Percentiles rank a stretch among this genome's conserved stretches.
phyloP scores from a whole-genome alignment of 2,113 vertebrate species.

The Aegithalos caudatus region DNA sequence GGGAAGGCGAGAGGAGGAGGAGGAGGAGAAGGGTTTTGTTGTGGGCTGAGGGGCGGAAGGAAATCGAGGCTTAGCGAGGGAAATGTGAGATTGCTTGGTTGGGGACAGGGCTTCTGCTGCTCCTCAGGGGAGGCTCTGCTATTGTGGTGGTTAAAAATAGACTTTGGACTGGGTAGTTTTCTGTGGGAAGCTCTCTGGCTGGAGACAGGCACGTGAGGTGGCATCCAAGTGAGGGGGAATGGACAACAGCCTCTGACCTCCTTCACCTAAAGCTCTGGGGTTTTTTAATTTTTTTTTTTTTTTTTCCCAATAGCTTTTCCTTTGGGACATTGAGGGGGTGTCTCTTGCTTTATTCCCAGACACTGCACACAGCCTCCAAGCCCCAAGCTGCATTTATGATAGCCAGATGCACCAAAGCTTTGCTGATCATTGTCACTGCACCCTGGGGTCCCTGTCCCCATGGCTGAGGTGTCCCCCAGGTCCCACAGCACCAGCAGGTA shows the following conservation, averaged over 20 bases:
- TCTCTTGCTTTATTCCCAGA: background rate
- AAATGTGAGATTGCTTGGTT: conserved; percentile 42
- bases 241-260: background rate
- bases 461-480: background rate
- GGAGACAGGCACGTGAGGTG: background rate
- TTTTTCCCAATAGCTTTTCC: background rate
- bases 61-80: conserved; percentile 31
- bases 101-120: conserved; percentile 5
- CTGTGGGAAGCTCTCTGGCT: background rate
- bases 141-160: conserved; percentile 60
- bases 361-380: background rate
- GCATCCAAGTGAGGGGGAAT: background rate
- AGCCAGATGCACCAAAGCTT: background rate
- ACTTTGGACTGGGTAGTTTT: background rate
- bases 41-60: conserved; percentile 24
- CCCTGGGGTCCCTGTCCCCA: background rate
- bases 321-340: background rate
- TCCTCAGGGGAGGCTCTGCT: conserved; percentile 23
- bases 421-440: background rate
- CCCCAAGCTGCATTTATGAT: background rate
- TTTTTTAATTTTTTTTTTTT: background rate
- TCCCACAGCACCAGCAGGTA: fast-evolving
- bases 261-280: background rate
- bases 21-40: conserved; percentile 12
- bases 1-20: background rate